Percentiles rank a stretch among this genome's conserved stretches.
These are phyloP conservation scores for Trimorus sp. DNA, from an alignment of 2,888 invertebrate species.

Conservation along the genomic window DNA sequence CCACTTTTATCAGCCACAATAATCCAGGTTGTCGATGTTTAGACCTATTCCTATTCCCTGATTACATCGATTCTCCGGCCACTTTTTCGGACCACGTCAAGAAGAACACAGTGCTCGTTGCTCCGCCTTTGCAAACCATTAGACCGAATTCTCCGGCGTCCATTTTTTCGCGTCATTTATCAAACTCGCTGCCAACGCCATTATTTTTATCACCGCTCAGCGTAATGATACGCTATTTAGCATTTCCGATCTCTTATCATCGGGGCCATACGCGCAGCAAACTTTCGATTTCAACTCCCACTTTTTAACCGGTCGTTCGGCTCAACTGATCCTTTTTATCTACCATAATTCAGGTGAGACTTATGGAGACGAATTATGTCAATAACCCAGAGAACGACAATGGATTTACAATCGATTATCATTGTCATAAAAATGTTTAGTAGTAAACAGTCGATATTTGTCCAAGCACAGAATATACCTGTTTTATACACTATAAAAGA, in stretches of 20 bases:
- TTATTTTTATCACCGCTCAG: constrained; percentile 24
- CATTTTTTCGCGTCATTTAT: constrained; percentile 19
- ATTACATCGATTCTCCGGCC: no score
- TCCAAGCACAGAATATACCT: no score
- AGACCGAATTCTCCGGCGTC: background rate
- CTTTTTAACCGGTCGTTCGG: constrained; percentile 15
- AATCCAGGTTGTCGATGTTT: no score
- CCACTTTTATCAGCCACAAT: no score
- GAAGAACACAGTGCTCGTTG: background rate
- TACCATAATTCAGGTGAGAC: constrained; percentile 9
- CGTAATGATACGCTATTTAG: constrained; percentile 41
- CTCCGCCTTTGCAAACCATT: background rate
- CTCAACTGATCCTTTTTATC: no score
- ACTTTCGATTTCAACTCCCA: constrained; percentile 52
- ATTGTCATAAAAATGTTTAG: no score
- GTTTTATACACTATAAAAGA: no score
- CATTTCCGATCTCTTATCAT: constrained; percentile 40
- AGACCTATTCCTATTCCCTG: no score
- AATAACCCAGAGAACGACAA: no score
- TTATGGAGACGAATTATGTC: constrained; percentile 33
- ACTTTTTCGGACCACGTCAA: no score
- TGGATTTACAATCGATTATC: no score
- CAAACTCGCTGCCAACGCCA: constrained; percentile 22
- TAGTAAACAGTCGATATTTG: no score
- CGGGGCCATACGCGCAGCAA: constrained; percentile 32